Evolutionary conservation across 30 jellyfish, hydroid and myxozoan species (phyloP).

Genomic region (Rhopilema esculentum): DNA sequence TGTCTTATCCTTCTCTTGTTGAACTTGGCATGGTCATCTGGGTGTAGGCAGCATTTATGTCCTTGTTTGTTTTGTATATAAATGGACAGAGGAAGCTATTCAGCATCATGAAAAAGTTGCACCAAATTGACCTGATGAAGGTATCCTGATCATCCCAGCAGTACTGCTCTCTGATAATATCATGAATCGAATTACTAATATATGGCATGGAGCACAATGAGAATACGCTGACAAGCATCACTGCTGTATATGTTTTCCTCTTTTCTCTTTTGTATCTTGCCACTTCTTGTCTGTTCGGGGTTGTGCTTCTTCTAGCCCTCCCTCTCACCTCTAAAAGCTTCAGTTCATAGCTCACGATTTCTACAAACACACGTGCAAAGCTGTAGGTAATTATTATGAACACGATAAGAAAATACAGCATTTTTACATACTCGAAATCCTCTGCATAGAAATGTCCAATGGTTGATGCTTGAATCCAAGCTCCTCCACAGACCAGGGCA

Average conservation of each 20-base stretch:
- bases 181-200: neutral
- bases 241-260: neutral
- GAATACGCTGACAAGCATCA: neutral
- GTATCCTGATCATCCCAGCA: neutral
- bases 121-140: neutral
- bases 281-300: neutral
- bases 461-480: neutral
- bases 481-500: neutral
- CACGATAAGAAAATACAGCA: neutral
- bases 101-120: neutral
- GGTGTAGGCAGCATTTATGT: neutral
- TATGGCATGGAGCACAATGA: neutral
- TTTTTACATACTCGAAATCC: neutral
- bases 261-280: neutral
- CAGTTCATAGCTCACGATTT: neutral
- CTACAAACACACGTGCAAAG: neutral
- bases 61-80: neutral
- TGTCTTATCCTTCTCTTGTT: neutral
- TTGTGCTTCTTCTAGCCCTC: neutral
- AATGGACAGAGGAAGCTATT: neutral
- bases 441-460: neutral
- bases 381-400: neutral
- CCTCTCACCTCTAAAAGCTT: neutral
- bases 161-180: neutral
- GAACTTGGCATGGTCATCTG: neutral